Evolutionary conservation across 2,113 vertebrate genomes (phyloP), one percentile per base, ranked within the genome.

Genomic region (Nycticebus coucang): DNA sequence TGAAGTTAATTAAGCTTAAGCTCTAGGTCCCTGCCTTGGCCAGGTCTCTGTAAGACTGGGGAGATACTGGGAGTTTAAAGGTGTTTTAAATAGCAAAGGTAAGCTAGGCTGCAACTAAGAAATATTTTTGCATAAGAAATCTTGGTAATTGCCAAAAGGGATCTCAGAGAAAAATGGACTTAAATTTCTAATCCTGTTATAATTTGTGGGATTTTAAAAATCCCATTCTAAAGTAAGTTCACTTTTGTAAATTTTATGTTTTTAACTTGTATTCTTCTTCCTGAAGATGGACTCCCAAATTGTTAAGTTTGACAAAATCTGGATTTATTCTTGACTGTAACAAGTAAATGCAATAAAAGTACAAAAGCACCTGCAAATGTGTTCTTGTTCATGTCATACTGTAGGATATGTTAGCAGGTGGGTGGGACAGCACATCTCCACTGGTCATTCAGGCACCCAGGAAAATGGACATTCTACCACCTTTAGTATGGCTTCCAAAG

Each of bases 321-420:
- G 9, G 3, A 57, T 60, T n/a, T 11, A 35, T 66, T 22, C 35
- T 64, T n/a, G 37, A n/a, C 3, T 72, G 2, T 60, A 26, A 87
- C 1, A 91, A 96, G n/a, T 24, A 50, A 89, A 41, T 57, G 55
- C 22, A n/a, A 85, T 9, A 87, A 74, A 26, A n/a, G 5, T 79
- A 18, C 15, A 8, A 53, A 50, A 60, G 12, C 1, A 5, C 9
- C 50, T 9, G 60, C 2, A 21, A 9, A 8, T 26, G 11, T 45
- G 45, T 53, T 50, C 55, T 92, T 28, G 55, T 17, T 92, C 28
- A 24, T 10, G 4, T 22, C 17, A 21, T 28, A 26, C 45, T 26
- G 1, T 13, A 28, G 35, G 22, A 2, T 15, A 17, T 9, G 10
- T n/a, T 66, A 33, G 10, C 28, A 28, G 3, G 7, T 14, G 3